These are phyloP conservation scores for Pachymerium ferrugineum DNA, from an alignment of 2,888 invertebrate genomes.

Conservation along the genomic window DNA sequence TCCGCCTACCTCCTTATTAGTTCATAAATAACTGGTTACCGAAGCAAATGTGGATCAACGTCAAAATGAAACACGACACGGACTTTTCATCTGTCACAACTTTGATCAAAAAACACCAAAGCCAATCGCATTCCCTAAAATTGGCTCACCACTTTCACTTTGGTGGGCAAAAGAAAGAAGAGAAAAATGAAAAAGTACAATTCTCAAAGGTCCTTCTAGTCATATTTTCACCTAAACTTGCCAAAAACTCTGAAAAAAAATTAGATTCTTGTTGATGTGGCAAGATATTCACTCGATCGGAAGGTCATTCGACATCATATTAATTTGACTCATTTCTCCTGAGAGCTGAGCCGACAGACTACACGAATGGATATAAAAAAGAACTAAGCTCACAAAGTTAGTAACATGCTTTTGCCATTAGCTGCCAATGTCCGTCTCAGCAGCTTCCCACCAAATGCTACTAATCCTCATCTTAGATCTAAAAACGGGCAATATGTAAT, in stretches of 20 bases:
- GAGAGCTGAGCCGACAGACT: not conserved
- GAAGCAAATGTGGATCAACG: not conserved
- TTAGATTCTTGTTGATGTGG: too few relatives aligned
- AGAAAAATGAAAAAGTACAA: not conserved
- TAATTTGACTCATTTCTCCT: not conserved
- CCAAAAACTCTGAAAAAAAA: too few relatives aligned
- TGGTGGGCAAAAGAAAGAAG: not conserved
- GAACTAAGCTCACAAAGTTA: constrained; percentile 8
- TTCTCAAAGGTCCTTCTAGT: not conserved
- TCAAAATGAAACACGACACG: constrained; percentile 1
- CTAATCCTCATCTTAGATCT: not conserved
- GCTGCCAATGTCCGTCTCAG: not conserved
- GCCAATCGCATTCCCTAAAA: not conserved
- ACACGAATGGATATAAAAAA: not conserved
- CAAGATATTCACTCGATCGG: not conserved
- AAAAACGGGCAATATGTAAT: constrained; percentile 1
- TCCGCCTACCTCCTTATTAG: not conserved
- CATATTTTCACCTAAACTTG: not conserved
- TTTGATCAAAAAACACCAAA: not conserved
- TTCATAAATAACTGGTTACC: constrained; percentile 4
- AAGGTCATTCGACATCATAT: not conserved
- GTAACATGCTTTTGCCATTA: not conserved
- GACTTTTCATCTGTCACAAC: not conserved
- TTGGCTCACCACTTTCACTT: constrained; percentile 2
- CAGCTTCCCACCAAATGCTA: not conserved